Base-by-base conservation (phyloP, 2,113 vertebrate species). In the Vulpes lagopus region DNA sequence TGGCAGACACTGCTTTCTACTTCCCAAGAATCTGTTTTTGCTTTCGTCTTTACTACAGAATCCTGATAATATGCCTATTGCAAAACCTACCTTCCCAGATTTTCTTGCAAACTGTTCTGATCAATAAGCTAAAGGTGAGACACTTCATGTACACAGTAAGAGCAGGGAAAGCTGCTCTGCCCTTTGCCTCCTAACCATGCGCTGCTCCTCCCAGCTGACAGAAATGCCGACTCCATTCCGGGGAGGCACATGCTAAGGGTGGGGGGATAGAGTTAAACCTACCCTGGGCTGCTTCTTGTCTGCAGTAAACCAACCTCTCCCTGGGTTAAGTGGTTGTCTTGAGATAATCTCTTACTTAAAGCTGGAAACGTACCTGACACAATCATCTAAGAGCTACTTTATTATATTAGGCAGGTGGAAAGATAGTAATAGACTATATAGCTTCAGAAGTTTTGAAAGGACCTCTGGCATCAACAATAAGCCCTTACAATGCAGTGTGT, bases 401-500 rank as follows among this genome's bases (percentile, higher is more conserved):
- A 32, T 89, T 32, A 30, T 23, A 27, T 69, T 19, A 22, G n/a
- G 15, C 7, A 51, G 38, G 23, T 53, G 38, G 67, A 82, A 79
- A 69, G 55, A 93, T 0, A 89, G 62, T 8, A 5, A 3, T 27
- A 32, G 53, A 69, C 49, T 7, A 1, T 14, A 93, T 27, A 60
- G 78, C 38, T 97, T 80, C 53, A 51, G 67, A 87, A 38, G 38
- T 91, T 94, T 55, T 62, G 62, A 95, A 89, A 51, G 69, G 71
- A 51, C 62, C 93, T 92, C 69, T 88, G 59, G 69, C 25, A n/a
- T 64, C 57, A 30, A 59, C 27, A 2, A 11, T 9, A 0, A 89
- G 59, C 25, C 27, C 7, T 83, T 38, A 64, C 5, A 43, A 69
- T 7, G 43, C 9, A 74, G 30, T 11, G 38, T 11, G 38, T 4